These are phyloP conservation scores for Saguinus imperator DNA, from an alignment of 2,113 vertebrate genomes.

Conservation along the genomic window DNA sequence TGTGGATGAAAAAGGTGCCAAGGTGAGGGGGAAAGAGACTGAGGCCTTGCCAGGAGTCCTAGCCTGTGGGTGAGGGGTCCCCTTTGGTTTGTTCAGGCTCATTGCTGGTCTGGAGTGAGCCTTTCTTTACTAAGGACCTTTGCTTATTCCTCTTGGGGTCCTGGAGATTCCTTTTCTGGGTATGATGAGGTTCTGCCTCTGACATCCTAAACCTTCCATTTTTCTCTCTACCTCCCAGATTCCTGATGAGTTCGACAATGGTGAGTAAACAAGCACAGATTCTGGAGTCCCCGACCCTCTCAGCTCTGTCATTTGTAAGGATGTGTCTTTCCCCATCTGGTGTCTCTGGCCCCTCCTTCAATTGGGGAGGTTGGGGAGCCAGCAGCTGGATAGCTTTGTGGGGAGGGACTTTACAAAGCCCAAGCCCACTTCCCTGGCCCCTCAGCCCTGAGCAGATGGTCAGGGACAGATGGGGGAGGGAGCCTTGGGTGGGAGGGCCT, in stretches of 20 bases:
- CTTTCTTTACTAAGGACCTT: neutral
- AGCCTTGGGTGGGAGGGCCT: neutral
- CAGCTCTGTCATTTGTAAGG: neutral
- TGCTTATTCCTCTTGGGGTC: neutral
- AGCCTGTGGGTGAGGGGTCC: neutral
- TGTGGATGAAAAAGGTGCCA: slow-evolving; percentile 90
- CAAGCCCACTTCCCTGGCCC: neutral
- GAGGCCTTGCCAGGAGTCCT: neutral
- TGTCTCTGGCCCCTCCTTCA: neutral
- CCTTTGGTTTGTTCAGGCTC: neutral
- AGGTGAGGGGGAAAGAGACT: slow-evolving; percentile 80
- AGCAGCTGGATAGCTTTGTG: slow-evolving; percentile 46
- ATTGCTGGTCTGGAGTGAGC: slow-evolving; percentile 7
- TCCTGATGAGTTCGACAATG: slow-evolving; percentile 93
- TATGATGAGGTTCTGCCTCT: neutral
- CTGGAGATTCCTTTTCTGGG: neutral
- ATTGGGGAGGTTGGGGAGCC: neutral
- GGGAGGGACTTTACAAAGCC: slow-evolving; percentile 39
- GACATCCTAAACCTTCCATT: neutral
- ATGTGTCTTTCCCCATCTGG: neutral
- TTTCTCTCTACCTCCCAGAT: slow-evolving; percentile 84
- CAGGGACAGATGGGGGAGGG: slow-evolving; percentile 53
- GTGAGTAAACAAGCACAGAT: slow-evolving; percentile 84
- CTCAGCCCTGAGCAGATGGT: slow-evolving; percentile 73
- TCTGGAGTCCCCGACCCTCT: neutral